A percentile compares a stretch with the other conserved stretches of the same genome.
Evolutionary conservation across 1,140 invertebrate species (phyloP).

Genomic region (Neodiprion virginianus): DNA sequence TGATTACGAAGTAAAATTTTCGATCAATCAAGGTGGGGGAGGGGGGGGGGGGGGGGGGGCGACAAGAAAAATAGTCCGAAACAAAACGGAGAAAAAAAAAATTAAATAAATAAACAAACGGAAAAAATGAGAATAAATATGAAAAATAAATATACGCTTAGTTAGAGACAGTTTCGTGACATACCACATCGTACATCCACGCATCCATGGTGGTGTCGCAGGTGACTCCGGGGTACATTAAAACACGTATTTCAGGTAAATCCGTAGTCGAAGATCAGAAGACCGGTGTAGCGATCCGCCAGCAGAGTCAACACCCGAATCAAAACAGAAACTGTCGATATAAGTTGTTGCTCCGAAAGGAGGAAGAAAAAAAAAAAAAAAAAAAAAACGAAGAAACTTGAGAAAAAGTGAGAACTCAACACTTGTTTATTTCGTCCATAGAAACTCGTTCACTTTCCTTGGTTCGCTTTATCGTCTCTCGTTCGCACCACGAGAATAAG

Average conservation of each 20-base stretch:
- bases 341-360: too few relatives aligned
- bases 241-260: background rate
- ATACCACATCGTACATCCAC: constrained; percentile 59
- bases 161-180: constrained; percentile 24
- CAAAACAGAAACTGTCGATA: too few relatives aligned
- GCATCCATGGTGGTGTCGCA: constrained; percentile 54
- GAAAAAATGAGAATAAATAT: too few relatives aligned
- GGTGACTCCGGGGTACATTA: constrained; percentile 22
- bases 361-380: too few relatives aligned
- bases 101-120: background rate
- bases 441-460: too few relatives aligned
- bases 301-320: background rate
- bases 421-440: too few relatives aligned
- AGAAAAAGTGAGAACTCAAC: too few relatives aligned
- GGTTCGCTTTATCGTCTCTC: too few relatives aligned
- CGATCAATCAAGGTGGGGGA: background rate
- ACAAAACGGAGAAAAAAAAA: background rate
- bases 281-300: background rate
- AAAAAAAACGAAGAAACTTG: too few relatives aligned
- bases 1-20: background rate
- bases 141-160: too few relatives aligned
- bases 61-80: constrained; percentile 21
- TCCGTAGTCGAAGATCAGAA: background rate
- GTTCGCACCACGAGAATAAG: too few relatives aligned
- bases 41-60: constrained; percentile 12